phyloP scores from a whole-genome alignment of 2,113 vertebrate species.

The Xenopus borealis region DNA sequence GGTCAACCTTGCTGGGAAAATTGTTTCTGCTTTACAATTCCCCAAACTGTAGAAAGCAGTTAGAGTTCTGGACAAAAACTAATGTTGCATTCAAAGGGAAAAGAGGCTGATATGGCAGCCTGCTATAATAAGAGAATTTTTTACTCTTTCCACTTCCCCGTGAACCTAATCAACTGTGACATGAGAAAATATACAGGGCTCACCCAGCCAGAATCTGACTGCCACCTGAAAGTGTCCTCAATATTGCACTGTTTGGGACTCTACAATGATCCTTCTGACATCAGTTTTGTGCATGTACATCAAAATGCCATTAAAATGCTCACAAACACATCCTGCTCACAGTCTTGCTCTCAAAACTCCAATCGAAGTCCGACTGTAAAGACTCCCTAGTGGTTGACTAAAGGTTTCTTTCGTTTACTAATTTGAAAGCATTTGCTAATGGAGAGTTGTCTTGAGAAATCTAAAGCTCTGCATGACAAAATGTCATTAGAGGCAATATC shows the following conservation, averaged over 20 bases:
- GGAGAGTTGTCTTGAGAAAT: constrained; percentile 56
- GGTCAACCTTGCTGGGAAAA: constrained; percentile 80
- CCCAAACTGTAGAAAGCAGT: constrained; percentile 80
- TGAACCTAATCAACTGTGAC: constrained; percentile 99
- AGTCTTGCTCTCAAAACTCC: constrained; percentile 56
- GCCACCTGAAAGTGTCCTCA: constrained; percentile 78
- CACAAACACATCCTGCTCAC: constrained; percentile 58
- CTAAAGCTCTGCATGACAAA: constrained; percentile 47
- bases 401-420: constrained; percentile 70
- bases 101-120: constrained; percentile 78
- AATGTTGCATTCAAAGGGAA: constrained; percentile 83
- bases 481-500: constrained; percentile 48
- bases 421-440: constrained; percentile 67
- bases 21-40: constrained; percentile 83
- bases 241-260: constrained; percentile 77
- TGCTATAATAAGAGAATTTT: constrained; percentile 81
- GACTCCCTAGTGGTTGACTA: constrained; percentile 67
- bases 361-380: constrained; percentile 55
- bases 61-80: constrained; percentile 82
- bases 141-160: constrained; percentile 76
- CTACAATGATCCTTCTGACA: constrained; percentile 76
- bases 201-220: constrained; percentile 77
- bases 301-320: constrained; percentile 96
- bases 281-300: constrained; percentile 91
- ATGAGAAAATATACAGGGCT: constrained; percentile 87